Conservation (phyloP, 2,888 invertebrate genomes). For the Xanthia togata region DNA sequence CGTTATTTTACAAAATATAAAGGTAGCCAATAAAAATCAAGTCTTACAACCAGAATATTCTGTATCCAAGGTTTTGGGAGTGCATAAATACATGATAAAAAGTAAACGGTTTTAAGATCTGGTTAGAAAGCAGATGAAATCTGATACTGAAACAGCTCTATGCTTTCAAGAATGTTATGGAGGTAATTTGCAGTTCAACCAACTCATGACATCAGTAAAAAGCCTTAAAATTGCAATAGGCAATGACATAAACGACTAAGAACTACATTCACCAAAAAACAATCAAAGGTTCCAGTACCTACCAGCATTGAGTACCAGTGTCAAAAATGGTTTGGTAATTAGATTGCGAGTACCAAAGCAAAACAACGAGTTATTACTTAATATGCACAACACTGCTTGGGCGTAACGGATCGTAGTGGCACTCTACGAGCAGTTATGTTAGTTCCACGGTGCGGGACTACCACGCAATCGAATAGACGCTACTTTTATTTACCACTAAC, state of each 20-base stretch:
- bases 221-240: neutral
- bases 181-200: neutral
- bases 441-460: slow-evolving; percentile 18
- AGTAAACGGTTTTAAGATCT: neutral
- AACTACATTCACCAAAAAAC: slow-evolving; percentile 5
- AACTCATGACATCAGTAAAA: neutral
- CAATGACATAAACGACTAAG: neutral
- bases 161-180: neutral
- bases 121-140: neutral
- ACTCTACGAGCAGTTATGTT: slow-evolving; percentile 49
- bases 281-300: slow-evolving; percentile 11
- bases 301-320: neutral
- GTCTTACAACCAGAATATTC: neutral
- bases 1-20: slow-evolving; percentile 5
- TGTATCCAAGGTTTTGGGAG: neutral
- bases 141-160: neutral
- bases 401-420: slow-evolving; percentile 55
- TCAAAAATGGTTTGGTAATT: slow-evolving; percentile 40
- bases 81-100: neutral
- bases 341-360: slow-evolving; percentile 34
- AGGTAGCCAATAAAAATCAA: neutral
- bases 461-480: slow-evolving; percentile 21
- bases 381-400: slow-evolving; percentile 58
- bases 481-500: slow-evolving; percentile 6
- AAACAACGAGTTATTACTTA: slow-evolving; percentile 51